These are phyloP conservation scores for Pheosia gnoma DNA, from an alignment of 2,888 invertebrate genomes.

Conservation along the genomic window DNA sequence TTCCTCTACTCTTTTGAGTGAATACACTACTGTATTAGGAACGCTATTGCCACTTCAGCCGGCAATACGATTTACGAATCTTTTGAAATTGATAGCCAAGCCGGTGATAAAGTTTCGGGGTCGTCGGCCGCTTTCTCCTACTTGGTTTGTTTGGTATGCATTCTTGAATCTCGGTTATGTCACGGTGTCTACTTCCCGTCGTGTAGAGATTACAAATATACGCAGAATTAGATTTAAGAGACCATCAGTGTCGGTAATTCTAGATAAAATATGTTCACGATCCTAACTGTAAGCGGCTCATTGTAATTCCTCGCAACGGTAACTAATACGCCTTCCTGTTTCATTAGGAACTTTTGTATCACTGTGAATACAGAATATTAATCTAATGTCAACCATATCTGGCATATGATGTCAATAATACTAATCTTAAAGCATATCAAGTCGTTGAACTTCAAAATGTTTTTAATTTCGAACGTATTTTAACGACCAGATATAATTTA, in stretches of 20 bases:
- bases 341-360: constrained; percentile 60
- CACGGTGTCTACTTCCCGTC: constrained; percentile 47
- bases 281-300: constrained; percentile 50
- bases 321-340: constrained; percentile 47
- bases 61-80: constrained; percentile 47
- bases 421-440: constrained; percentile 14
- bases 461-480: background rate
- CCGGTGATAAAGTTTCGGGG: constrained; percentile 59
- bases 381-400: constrained; percentile 39
- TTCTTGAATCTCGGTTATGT: constrained; percentile 59
- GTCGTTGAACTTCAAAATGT: constrained; percentile 15
- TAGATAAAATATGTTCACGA: constrained; percentile 33
- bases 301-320: constrained; percentile 53
- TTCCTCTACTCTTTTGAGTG: constrained; percentile 67
- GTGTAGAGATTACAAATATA: constrained; percentile 40
- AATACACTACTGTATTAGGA: constrained; percentile 53
- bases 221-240: constrained; percentile 22
- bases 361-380: constrained; percentile 54
- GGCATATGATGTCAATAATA: constrained; percentile 12
- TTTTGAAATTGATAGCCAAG: constrained; percentile 55
- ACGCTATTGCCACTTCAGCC: constrained; percentile 43
- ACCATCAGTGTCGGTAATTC: constrained; percentile 13
- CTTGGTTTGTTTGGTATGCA: constrained; percentile 52
- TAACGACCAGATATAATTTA: background rate
- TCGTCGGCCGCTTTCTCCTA: constrained; percentile 72